These are phyloP conservation scores for Drosophila burlai DNA, from an alignment of 1,140 invertebrate species.

Conservation along the genomic window DNA sequence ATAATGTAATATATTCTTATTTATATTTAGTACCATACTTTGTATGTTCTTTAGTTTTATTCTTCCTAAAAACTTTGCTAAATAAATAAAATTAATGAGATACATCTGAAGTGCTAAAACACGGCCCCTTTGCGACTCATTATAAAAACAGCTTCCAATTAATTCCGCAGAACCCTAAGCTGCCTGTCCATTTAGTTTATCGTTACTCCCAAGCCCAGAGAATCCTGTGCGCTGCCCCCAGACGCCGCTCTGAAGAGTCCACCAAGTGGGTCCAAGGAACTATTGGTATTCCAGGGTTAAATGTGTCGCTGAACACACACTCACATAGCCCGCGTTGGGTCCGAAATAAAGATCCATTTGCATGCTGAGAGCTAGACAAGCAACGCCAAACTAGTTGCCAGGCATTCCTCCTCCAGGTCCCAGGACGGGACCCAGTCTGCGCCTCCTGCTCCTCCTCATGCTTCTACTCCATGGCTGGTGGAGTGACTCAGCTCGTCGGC, in stretches of 20 bases:
- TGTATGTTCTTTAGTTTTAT: background rate
- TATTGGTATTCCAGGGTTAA: slow-evolving; percentile 44
- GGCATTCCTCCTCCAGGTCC: slow-evolving; percentile 21
- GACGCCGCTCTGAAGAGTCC: slow-evolving; percentile 21
- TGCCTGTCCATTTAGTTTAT: slow-evolving; percentile 44
- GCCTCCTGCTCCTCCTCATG: slow-evolving; percentile 7
- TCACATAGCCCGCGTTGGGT: slow-evolving; percentile 4
- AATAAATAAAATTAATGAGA: slow-evolving; percentile 11
- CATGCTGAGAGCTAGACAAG: slow-evolving; percentile 66
- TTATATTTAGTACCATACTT: no score
- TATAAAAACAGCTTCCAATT: slow-evolving; percentile 40
- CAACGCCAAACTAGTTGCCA: slow-evolving; percentile 73
- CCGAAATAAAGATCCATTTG: slow-evolving; percentile 68
- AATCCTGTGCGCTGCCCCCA: slow-evolving; percentile 19
- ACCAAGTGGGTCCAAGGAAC: slow-evolving; percentile 42
- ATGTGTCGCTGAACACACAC: slow-evolving; percentile 45
- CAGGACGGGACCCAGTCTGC: slow-evolving; percentile 1
- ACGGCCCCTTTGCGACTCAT: slow-evolving; percentile 8
- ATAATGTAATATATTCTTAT: background rate
- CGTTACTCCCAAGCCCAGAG: slow-evolving; percentile 4
- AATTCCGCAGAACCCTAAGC: slow-evolving; percentile 20
- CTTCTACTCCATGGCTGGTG: slow-evolving; percentile 28
- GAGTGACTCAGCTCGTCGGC: slow-evolving; percentile 68
- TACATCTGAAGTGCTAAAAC: slow-evolving; percentile 10
- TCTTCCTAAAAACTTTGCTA: background rate